Evolutionary conservation across 2,888 invertebrate species (phyloP), one percentile per base, ranked within the genome.

Genomic region (Andrena minutula): DNA sequence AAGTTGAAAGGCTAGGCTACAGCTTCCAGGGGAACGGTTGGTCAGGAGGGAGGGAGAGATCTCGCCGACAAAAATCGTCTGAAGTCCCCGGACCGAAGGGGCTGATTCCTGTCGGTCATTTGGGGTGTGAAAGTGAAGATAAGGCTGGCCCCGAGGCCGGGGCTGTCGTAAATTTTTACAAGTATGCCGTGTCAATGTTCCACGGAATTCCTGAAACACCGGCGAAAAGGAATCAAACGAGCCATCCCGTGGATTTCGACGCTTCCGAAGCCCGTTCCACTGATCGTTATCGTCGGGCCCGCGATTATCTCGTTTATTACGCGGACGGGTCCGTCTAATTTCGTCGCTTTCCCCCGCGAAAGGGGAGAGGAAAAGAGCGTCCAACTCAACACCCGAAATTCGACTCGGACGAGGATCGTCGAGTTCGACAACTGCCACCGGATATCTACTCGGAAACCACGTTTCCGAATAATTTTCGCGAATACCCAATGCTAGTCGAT

Each of bases 61-160:
- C 70, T 10, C 60, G 79, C 74, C 82, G 83, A 85, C 75, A 61
- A 73, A 77, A 83, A 86, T 83, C 83, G 84, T 88, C 84, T 83
- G 79, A 86, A 83, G 84, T 86, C 79, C 75, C 73, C 16, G 88
- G 82, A 82, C 58, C 28, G 75, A 76, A 75, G 72, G 69, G 76
- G 71, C 83, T 84, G 88, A 86, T 81, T 86, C 87, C 86, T 87
- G 88, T 86, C 86, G 86, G 86, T 86, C 88, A 86, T 88, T 88
- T 88, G 72, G 88, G 83, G 86, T 88, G 88, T 86, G 88, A 88
- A 88, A 86, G 85, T 76, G 84, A 86, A 86, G 88, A 88, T 88
- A 88, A 88, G 86, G 68, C 70, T 72, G 28, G 68, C 61, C 68
- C 72, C 79, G 77, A 53, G 56, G 63, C 68, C 61, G 66, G 53